Conservation (phyloP, 2,113 vertebrate genomes). For the Fregetta grallaria region DNA sequence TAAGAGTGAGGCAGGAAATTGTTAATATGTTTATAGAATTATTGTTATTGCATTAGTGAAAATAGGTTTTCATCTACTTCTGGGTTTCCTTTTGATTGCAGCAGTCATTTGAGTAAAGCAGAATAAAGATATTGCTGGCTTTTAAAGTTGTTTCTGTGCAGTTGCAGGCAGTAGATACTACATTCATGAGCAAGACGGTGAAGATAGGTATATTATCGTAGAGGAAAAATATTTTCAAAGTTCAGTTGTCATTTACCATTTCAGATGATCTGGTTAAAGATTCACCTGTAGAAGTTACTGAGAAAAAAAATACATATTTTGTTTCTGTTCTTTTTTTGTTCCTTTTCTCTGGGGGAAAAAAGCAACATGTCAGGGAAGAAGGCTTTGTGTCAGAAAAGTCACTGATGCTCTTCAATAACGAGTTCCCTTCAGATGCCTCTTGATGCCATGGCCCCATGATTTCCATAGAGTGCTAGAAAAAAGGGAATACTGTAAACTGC, state of each 20-base stretch:
- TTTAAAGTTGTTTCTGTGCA: background rate
- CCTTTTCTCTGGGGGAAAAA: background rate
- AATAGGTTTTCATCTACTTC: slow-evolving; percentile 27
- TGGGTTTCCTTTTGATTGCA: slow-evolving; percentile 26
- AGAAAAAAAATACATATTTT: background rate
- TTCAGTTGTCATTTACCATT: background rate
- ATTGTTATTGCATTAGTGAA: slow-evolving; percentile 44
- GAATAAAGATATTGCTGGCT: background rate
- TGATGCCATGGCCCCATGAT: background rate
- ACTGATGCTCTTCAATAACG: background rate
- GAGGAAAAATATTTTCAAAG: background rate
- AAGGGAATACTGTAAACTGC: background rate
- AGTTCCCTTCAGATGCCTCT: background rate
- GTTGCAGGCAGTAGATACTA: background rate
- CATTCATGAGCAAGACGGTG: background rate
- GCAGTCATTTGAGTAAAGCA: background rate
- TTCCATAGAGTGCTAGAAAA: background rate
- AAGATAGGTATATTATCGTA: background rate
- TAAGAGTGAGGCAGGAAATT: slow-evolving; percentile 55
- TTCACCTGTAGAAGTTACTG: background rate
- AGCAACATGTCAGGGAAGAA: background rate
- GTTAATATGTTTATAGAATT: slow-evolving; percentile 55
- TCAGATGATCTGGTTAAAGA: background rate
- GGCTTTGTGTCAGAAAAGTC: background rate
- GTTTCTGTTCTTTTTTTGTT: background rate